Base-by-base conservation (phyloP, 1,140 invertebrate genomes). In the Magallana ariakensis region DNA sequence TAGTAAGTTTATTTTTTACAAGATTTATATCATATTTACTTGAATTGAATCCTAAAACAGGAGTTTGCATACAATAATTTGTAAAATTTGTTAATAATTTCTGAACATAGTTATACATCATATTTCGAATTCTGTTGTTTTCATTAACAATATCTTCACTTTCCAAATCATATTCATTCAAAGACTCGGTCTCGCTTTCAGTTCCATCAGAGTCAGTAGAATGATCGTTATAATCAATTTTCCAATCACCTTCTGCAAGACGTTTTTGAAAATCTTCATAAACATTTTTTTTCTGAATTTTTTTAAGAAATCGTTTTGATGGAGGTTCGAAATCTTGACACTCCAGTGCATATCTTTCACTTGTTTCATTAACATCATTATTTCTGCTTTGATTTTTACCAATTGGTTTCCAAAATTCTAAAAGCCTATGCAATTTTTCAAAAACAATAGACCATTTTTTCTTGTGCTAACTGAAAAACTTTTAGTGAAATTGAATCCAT, bases 1-100 rank as follows among this genome's bases (percentile, higher is more conserved):
- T 58, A 6, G 80, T 56, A 11, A 86, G 53, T 7, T 86, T 58
- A 10, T 15, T 26, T 54, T 86, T 86, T 19, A 86, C 46, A 10
- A 86, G 53, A 54, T 86, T 82, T 11, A 86, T 10, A 55, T 85
- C 85, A 16, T 85, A 85, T 26, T 85, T 85, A 7, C 33, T 53
- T 11, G 85, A 85, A 60, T 86, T 86, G 19, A 86, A 86, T 15
- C 85, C 85, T 57, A 86, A 26, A 56, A 57, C 70, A 7, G 57
- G 70, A 16, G 81, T 33, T 60, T 58, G 54, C 4, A 58, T 10
- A 86, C 85, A 86, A 57, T 58, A 86, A 60, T 6, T 46, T 15
- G 16, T 86, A 19, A 60, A 86, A 86, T 15, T 86, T 83, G 19
- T 62, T 16, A 16, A 15, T 62, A 16, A 62, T 62, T 62, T 62